These are phyloP conservation scores for Muschampia plurimacula DNA, from an alignment of 2,888 invertebrate genomes.

Conservation along the genomic window DNA sequence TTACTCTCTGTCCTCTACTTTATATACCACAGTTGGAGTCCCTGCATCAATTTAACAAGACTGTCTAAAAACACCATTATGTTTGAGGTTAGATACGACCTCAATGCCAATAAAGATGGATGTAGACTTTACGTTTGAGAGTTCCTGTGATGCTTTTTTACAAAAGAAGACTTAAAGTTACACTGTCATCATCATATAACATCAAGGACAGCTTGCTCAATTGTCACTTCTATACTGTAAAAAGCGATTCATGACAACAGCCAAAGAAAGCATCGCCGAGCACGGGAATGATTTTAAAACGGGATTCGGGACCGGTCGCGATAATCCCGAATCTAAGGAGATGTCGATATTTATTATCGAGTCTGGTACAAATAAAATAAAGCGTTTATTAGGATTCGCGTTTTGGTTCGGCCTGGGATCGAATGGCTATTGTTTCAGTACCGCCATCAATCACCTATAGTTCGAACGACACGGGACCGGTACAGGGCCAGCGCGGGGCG, in stretches of 20 bases:
- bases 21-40: too few relatives aligned
- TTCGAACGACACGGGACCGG: slow-evolving; percentile 61
- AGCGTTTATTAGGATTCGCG: slow-evolving; percentile 84
- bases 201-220: slow-evolving; percentile 4
- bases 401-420: slow-evolving; percentile 67
- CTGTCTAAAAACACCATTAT: too few relatives aligned
- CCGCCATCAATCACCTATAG: slow-evolving; percentile 82
- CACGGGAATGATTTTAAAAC: slow-evolving; percentile 29
- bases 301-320: slow-evolving; percentile 52
- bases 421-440: slow-evolving; percentile 81
- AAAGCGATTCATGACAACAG: slow-evolving; percentile 17
- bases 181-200: not conserved
- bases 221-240: slow-evolving; percentile 28
- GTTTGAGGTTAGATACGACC: too few relatives aligned
- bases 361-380: slow-evolving; percentile 83
- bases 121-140: not conserved
- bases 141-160: not conserved
- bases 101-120: not conserved
- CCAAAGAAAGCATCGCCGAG: slow-evolving; percentile 28
- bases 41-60: too few relatives aligned
- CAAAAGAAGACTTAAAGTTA: not conserved
- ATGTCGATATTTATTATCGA: slow-evolving; percentile 78
- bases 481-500: slow-evolving; percentile 58
- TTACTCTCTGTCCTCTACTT: too few relatives aligned
- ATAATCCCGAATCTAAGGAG: slow-evolving; percentile 76